Percentiles rank a stretch among this genome's conserved stretches.
Conservation (phyloP, 2,113 vertebrate genomes). For the Nematolebias whitei region DNA sequence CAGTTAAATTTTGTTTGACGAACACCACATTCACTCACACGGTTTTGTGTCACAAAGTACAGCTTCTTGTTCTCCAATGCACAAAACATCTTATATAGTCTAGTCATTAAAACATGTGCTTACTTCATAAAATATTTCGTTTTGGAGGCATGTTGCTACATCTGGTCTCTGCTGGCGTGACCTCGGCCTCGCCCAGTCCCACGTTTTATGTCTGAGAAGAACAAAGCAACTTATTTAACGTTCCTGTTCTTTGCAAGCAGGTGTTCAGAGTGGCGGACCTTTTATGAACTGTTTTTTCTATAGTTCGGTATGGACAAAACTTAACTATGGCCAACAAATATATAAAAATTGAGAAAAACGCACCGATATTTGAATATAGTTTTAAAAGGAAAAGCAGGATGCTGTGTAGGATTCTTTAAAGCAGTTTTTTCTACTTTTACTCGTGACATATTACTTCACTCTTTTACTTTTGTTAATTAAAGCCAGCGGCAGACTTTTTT, state of each 20-base stretch:
- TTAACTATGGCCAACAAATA: background rate
- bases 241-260: slow-evolving; percentile 8
- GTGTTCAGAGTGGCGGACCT: slow-evolving; percentile 22
- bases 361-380: background rate
- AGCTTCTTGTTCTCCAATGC: slow-evolving; percentile 53
- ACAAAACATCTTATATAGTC: slow-evolving; percentile 64
- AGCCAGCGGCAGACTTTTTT: background rate
- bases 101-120: slow-evolving; percentile 80
- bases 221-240: slow-evolving; percentile 40
- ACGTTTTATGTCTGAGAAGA: slow-evolving; percentile 16
- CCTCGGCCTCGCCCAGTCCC: slow-evolving; percentile 34
- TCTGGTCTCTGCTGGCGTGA: slow-evolving; percentile 58
- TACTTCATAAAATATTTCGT: slow-evolving; percentile 75
- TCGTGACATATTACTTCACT: no score
- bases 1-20: slow-evolving; percentile 43
- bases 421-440: no score
- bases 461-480: background rate
- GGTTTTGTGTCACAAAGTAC: slow-evolving; percentile 30
- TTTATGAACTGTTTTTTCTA: background rate
- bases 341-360: background rate
- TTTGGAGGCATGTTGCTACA: slow-evolving; percentile 68
- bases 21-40: slow-evolving; percentile 48
- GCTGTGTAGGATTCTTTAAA: background rate
- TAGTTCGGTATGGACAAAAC: background rate
- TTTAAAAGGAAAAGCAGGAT: background rate